Conservation (phyloP, 2,888 invertebrate species). For the Apodemia hepburni region DNA sequence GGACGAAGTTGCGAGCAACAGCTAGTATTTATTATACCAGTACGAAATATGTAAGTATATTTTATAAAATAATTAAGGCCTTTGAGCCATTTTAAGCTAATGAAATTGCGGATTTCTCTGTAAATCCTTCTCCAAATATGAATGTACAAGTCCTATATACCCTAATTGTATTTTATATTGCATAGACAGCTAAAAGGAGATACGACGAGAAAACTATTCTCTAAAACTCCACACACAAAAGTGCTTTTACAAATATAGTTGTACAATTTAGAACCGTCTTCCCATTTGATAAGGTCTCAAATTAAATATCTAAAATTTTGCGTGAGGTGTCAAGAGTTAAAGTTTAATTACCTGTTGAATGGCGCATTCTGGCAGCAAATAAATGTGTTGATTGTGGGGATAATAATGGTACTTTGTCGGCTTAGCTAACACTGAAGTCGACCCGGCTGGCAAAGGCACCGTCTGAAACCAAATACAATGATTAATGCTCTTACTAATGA, state of each 20-base stretch:
- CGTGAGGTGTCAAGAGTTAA: constrained; percentile 11
- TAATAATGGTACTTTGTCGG: constrained; percentile 97
- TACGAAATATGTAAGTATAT: too few species aligned
- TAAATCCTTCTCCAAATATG: too few species aligned
- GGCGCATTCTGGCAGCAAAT: constrained; percentile 95
- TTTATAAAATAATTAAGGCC: too few species aligned
- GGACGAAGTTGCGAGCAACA: too few species aligned
- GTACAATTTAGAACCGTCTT: neutral
- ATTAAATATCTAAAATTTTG: neutral
- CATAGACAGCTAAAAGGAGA: neutral
- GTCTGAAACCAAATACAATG: constrained; percentile 77
- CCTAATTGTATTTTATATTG: neutral
- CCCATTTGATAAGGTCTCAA: neutral
- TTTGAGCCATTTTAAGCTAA: too few species aligned
- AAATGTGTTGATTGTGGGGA: constrained; percentile 96
- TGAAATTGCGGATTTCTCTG: too few species aligned
- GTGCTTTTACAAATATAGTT: neutral
- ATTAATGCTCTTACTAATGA: constrained; percentile 25
- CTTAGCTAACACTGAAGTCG: constrained; percentile 87
- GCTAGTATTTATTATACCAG: too few species aligned
- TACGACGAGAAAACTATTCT: neutral
- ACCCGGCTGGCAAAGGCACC: constrained; percentile 83
- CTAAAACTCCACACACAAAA: neutral
- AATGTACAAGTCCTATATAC: neutral
- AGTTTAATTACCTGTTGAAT: constrained; percentile 87